Percentiles rank a stretch among this genome's conserved stretches.
phyloP scores from a whole-genome alignment of 1,140 invertebrate genomes.

The Pygmarrhopalites habei region DNA sequence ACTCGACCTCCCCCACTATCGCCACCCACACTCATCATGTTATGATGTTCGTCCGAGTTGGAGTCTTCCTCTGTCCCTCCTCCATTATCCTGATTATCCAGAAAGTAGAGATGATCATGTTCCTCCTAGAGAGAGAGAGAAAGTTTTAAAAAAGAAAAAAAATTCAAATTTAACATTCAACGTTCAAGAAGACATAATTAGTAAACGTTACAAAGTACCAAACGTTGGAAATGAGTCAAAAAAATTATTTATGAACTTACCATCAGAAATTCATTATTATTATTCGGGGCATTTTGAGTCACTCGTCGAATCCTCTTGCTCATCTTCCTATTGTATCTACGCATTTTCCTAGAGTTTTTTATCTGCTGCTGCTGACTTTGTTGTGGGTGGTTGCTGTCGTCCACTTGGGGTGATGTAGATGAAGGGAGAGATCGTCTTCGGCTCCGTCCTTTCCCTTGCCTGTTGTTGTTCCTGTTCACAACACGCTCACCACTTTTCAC shows the following conservation, averaged over 20 bases:
- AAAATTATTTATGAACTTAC: no score
- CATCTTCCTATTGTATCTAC: conserved; percentile 4
- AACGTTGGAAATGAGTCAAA: no score
- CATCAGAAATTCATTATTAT: conserved; percentile 30
- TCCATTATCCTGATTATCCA: conserved; percentile 12
- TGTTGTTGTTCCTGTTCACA: not conserved
- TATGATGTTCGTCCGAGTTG: not conserved
- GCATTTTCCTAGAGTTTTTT: conserved; percentile 9
- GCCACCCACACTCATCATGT: no score
- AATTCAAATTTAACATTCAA: no score
- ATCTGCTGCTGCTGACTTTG: not conserved
- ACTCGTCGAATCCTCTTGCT: conserved; percentile 5
- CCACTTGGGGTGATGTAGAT: not conserved
- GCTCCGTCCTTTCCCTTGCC: not conserved
- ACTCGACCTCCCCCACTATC: not conserved
- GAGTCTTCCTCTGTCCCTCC: not conserved
- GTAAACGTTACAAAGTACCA: no score
- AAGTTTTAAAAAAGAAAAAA: no score
- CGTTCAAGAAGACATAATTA: no score
- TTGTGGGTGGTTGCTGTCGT: not conserved
- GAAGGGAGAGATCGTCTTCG: conserved; percentile 1
- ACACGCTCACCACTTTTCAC: not conserved
- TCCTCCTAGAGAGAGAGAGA: no score
- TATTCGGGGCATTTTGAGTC: conserved; percentile 23
- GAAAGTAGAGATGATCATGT: conserved; percentile 14